These are phyloP conservation scores for Neodiprion virginianus DNA, from an alignment of 1,140 invertebrate species.

Conservation along the genomic window DNA sequence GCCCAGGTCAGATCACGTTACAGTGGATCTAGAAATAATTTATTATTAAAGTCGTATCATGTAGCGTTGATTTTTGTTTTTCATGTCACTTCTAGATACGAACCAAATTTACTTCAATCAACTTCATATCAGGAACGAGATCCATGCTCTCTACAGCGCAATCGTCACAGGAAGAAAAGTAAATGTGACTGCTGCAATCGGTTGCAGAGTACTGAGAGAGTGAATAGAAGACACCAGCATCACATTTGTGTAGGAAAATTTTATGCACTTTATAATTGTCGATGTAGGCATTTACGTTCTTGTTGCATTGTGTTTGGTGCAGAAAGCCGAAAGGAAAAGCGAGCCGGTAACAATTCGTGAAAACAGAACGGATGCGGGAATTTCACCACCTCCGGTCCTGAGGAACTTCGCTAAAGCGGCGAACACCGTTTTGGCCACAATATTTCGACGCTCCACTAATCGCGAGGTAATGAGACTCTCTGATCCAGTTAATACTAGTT, in stretches of 20 bases:
- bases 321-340: neutral
- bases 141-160: neutral
- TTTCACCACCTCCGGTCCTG: constrained; percentile 17
- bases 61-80: neutral
- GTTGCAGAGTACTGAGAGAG: neutral
- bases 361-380: constrained; percentile 6
- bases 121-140: constrained; percentile 14
- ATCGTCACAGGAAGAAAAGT: neutral
- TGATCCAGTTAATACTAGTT: no score
- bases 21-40: neutral
- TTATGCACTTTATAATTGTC: neutral
- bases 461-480: neutral
- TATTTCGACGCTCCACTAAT: constrained; percentile 16
- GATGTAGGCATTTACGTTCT: neutral
- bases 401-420: constrained; percentile 25
- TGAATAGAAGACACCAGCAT: neutral
- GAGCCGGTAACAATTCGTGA: neutral
- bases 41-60: neutral
- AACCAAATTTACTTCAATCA: constrained; percentile 9
- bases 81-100: constrained; percentile 15
- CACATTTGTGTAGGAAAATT: neutral
- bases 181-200: neutral
- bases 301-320: neutral
- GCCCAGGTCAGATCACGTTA: no score
- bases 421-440: constrained; percentile 21